phyloP scores from a whole-genome alignment of 1,140 invertebrate genomes.

The Liolophura sinensis region DNA sequence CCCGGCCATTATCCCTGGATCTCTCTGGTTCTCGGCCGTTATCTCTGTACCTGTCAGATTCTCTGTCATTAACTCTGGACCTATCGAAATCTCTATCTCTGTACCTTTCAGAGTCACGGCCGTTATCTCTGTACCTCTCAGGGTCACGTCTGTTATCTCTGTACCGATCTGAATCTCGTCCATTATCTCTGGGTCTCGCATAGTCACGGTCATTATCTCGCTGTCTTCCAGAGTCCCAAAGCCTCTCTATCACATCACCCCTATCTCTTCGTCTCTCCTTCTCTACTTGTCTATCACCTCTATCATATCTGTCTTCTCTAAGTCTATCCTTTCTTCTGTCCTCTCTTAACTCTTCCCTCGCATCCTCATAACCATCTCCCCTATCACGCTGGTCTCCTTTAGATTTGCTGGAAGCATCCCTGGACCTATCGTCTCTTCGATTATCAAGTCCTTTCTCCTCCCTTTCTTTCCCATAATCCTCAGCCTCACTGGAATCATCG shows the following conservation, averaged over 20 bases:
- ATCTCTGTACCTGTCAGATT: no score
- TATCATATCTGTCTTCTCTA: constrained; percentile 3
- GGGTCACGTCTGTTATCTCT: not conserved
- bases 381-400: constrained; percentile 5
- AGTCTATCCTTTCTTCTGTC: not conserved
- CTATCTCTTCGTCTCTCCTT: constrained; percentile 4
- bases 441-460: constrained; percentile 35
- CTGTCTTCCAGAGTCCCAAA: no score
- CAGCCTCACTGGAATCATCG: not conserved
- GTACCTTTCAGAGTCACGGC: no score
- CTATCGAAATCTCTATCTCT: no score
- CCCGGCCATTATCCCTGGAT: no score
- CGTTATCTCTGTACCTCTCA: no score
- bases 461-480: constrained; percentile 7
- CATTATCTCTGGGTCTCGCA: constrained; percentile 8
- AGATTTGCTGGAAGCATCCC: constrained; percentile 36
- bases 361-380: not conserved
- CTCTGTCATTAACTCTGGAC: no score
- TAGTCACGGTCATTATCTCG: constrained; percentile 7
- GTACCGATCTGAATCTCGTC: constrained; percentile 3
- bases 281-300: not conserved
- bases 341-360: not conserved
- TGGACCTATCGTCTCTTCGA: constrained; percentile 8
- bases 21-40: no score
- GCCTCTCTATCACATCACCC: constrained; percentile 12